Percentiles rank a stretch among this genome's conserved stretches.
Evolutionary conservation across 2,113 vertebrate species (phyloP).

Genomic region (Dromiciops gliroides): DNA sequence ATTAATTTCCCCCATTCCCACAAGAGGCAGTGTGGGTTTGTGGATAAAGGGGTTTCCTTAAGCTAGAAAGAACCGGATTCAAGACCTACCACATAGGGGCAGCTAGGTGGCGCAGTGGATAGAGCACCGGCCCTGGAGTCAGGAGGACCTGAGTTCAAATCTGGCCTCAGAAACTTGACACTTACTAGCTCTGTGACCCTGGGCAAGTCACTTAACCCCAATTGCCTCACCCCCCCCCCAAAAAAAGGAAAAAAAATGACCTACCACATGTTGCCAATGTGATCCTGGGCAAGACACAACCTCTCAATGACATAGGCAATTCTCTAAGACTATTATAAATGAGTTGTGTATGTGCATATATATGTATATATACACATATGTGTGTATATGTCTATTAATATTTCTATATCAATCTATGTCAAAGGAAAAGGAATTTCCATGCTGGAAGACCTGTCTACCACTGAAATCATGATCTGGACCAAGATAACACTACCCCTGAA

Average conservation of each 20-base stretch:
- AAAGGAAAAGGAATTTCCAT: background rate
- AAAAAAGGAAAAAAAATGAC: too few relatives aligned
- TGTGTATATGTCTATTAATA: background rate
- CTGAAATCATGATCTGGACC: background rate
- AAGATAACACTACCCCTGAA: background rate
- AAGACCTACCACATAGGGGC: background rate
- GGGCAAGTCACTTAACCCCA: too few relatives aligned
- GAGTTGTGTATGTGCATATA: background rate
- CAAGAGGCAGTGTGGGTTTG: background rate
- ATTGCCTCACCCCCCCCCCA: too few relatives aligned
- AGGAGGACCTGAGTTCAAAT: too few relatives aligned
- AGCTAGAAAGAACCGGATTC: background rate
- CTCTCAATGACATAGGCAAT: background rate
- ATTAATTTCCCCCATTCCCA: background rate
- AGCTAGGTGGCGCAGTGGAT: too few relatives aligned
- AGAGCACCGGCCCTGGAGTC: too few relatives aligned
- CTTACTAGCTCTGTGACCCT: too few relatives aligned
- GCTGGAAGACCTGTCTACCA: background rate
- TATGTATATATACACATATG: too few relatives aligned
- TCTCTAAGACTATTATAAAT: background rate
- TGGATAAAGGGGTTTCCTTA: background rate
- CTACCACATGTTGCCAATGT: background rate
- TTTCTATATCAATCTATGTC: background rate
- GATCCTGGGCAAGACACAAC: background rate
- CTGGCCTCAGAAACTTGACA: too few relatives aligned